Evolutionary conservation across 2,797 vertebrate genomes (phyloP).

Genomic region (Euphonia xanthogaster): DNA sequence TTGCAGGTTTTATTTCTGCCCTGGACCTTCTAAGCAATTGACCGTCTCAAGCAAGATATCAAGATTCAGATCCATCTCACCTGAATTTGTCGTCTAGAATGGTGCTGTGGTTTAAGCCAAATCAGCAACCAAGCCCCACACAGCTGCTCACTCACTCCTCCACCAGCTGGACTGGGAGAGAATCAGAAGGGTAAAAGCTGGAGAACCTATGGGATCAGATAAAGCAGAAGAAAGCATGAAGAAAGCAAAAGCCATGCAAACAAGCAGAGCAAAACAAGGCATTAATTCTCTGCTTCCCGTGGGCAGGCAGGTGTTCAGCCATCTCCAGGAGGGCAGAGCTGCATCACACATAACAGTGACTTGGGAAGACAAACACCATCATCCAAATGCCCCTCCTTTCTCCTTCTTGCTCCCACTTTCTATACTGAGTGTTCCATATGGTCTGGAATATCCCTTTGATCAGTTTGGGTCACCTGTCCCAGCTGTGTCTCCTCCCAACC

Average conservation of each 20-base stretch:
- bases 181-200: background rate
- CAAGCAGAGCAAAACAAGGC: background rate
- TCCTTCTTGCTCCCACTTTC: background rate
- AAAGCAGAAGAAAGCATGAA: background rate
- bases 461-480: background rate
- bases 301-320: background rate
- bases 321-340: background rate
- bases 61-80: background rate
- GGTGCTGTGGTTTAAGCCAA: background rate
- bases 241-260: background rate
- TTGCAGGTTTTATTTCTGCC: background rate
- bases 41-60: background rate
- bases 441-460: background rate
- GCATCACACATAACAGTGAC: rapidly evolving
- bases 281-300: background rate
- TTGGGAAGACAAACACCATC: background rate
- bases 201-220: background rate
- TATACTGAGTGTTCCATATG: background rate
- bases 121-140: background rate
- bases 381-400: background rate
- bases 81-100: background rate
- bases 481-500: background rate
- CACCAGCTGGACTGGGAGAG: background rate
- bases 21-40: background rate
- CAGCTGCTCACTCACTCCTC: background rate